Conservation (phyloP, 2,888 invertebrate genomes). For the Perdita meconis region DNA sequence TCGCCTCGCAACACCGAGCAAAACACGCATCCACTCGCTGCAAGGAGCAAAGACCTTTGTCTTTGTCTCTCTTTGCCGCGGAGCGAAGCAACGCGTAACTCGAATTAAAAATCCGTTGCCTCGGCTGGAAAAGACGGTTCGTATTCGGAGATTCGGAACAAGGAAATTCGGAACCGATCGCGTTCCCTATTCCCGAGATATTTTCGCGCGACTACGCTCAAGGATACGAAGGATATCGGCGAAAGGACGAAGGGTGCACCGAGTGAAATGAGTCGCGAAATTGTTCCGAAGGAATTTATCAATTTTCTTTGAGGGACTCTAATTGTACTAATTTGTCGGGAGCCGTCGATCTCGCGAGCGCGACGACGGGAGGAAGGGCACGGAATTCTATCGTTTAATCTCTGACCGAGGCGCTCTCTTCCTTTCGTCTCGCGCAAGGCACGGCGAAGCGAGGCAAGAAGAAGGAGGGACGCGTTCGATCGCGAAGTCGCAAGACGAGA, state of each 20-base stretch:
- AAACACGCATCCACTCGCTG: constrained; percentile 40
- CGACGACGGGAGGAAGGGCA: constrained; percentile 59
- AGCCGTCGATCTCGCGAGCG: constrained; percentile 59
- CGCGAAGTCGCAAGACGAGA: constrained; percentile 40
- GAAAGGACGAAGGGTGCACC: constrained; percentile 60
- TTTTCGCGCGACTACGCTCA: constrained; percentile 34
- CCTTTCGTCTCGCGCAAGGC: constrained; percentile 16
- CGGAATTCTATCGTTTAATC: constrained; percentile 83
- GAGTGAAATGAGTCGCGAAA: constrained; percentile 84
- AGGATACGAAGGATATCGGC: constrained; percentile 27
- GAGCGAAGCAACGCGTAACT: neutral
- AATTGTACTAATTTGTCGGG: constrained; percentile 84
- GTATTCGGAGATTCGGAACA: neutral
- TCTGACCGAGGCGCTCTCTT: constrained; percentile 48
- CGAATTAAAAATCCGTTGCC: neutral
- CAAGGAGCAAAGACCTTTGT: constrained; percentile 43
- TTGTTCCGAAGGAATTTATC: constrained; percentile 84
- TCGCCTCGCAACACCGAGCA: constrained; percentile 8
- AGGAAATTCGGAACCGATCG: neutral
- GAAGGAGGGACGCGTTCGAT: constrained; percentile 24
- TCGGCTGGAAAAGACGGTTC: neutral
- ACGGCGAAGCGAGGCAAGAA: neutral
- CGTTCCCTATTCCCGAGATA: neutral
- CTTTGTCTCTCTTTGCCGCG: constrained; percentile 34
- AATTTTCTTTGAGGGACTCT: constrained; percentile 84